A percentile compares a stretch with the other conserved stretches of the same genome.
phyloP scores from a whole-genome alignment of 2,888 invertebrate species.

The Pyrocoelia pectoralis region DNA sequence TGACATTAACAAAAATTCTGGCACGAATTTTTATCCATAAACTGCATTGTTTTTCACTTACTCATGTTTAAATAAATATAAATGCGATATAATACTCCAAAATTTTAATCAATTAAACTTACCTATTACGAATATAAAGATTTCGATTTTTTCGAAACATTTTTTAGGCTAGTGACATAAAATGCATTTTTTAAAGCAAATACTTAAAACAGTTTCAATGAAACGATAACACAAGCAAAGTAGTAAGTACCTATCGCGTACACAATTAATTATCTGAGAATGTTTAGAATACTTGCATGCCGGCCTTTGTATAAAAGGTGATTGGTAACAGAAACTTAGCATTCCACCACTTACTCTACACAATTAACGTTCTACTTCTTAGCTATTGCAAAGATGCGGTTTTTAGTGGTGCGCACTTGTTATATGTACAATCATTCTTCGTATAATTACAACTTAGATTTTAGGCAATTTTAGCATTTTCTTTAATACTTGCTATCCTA shows the following conservation, averaged over 20 bases:
- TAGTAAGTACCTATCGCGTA: neutral
- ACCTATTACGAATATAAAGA: no score
- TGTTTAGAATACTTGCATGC: conserved; percentile 24
- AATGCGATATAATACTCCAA: no score
- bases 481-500: neutral
- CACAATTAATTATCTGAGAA: neutral
- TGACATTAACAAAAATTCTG: neutral
- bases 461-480: neutral
- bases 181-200: no score
- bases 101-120: no score
- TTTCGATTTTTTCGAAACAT: no score
- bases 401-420: conserved; percentile 13
- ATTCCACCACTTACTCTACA: conserved; percentile 18
- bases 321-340: conserved; percentile 23
- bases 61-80: neutral
- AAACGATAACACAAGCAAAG: neutral
- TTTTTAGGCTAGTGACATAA: no score
- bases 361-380: conserved; percentile 18
- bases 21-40: neutral
- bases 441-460: neutral
- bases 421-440: neutral
- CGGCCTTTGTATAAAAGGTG: conserved; percentile 28
- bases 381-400: conserved; percentile 16
- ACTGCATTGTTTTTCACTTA: neutral
- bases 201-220: no score